Base-by-base conservation (phyloP, 1,140 invertebrate genomes). In the Heterodera schachtii region DNA sequence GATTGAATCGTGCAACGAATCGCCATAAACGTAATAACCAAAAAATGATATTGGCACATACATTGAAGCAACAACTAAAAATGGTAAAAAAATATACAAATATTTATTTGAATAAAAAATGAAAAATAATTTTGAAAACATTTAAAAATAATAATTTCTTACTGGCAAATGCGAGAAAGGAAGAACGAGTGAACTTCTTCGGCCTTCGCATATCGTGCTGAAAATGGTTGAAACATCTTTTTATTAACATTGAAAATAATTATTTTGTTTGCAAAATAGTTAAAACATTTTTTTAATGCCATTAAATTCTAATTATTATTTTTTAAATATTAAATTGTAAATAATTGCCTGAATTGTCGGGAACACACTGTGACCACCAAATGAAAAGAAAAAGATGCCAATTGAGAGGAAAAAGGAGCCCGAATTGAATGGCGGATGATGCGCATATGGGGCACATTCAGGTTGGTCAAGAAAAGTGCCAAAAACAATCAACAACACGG, bases 311-410 rank as follows among this genome's bases (percentile, higher is more conserved):
- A 52, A 52, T 11, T 0, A 52, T 52, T 8, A 52, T 52, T 52
- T 52, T 11, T 8, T 8, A 52, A 11, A 11, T 52, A 11, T 52
- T 11, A 52, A 8, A 1, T 52, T 52, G 0, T 52, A 6, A 9
- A 1, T n/a, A 16, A 16, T 44, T n/a, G 66, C 75, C 64, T 76
- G 75, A 49, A 84, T 84, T 9, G 80, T 85, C 19, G 84, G 84
- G 70, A 86, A 87, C 46, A 87, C 86, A 41, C 71, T 76, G 78
- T 86, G 85, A 9, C 83, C 85, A 19, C 85, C 85, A 75, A 87
- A 86, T 16, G 84, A 66, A 71, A 86, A 86, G 67, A 86, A 84
- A 44, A 86, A 86, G 8, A 81, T 86, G 9, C 85, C 85, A 13
- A 86, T 70, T 47, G 85, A 87, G 41, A 87, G 52, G 31, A 86